phyloP scores from a whole-genome alignment of 2,113 vertebrate species.

The Gavialis gangeticus region DNA sequence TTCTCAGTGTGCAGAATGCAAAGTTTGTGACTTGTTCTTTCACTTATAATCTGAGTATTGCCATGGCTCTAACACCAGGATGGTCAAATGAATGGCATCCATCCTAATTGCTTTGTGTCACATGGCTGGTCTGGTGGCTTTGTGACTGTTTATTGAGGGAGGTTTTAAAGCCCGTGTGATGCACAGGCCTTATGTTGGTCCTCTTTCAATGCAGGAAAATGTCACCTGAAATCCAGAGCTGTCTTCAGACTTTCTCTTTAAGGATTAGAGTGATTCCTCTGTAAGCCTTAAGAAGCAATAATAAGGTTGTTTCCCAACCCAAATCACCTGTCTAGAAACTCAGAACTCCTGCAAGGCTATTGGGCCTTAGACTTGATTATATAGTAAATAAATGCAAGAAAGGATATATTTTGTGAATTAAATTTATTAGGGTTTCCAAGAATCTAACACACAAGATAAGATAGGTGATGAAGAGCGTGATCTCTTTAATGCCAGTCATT shows the following conservation, averaged over 20 bases:
- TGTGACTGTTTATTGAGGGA: not conserved
- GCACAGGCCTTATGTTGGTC: not conserved
- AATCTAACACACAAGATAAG: not conserved
- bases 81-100: not conserved
- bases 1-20: not conserved
- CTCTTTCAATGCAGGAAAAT: not conserved
- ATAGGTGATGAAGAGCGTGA: not conserved
- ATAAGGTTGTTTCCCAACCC: accelerated
- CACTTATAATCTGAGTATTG: not conserved
- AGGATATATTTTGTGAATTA: not conserved
- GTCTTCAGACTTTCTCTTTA: not conserved
- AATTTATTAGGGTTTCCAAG: not conserved
- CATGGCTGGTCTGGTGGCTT: not conserved
- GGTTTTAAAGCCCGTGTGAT: not conserved
- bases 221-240: not conserved
- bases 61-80: not conserved
- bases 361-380: not conserved
- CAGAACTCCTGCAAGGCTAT: not conserved
- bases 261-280: not conserved
- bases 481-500: not conserved
- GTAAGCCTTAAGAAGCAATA: not conserved
- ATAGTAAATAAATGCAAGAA: not conserved
- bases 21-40: not conserved
- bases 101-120: not conserved
- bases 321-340: accelerated